Base-by-base conservation (phyloP, 2,888 invertebrate species). In the Clostera curtula region DNA sequence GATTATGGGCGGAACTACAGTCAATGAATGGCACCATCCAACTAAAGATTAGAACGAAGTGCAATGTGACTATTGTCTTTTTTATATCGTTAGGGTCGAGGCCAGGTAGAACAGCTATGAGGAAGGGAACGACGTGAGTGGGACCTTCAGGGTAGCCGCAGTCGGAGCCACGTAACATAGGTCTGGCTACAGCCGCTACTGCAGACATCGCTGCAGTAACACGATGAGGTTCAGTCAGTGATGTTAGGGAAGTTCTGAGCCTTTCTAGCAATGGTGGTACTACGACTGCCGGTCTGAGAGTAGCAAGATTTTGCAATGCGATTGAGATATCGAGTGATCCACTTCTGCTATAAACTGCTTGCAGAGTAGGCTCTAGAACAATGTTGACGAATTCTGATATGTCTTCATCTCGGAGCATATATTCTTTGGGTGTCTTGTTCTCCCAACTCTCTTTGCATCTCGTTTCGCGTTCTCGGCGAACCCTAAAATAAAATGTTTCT, bases 21-120 rank as follows among this genome's bases (percentile, higher is more conserved):
- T 97, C 95, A 4, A 94, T 89, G 12, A 95, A 73, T 0, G 96
- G 94, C 12, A 96, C 88, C 80, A 95, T 86, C 41, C 90, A 90
- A 7, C 89, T 87, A 56, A 93, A 89, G 22, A 90, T 88, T 3
- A 91, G 86, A 28, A 96, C 89, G 53, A 95, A 90, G 51, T 93
- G 92, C 34, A 95, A 87, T 0, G 94, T 91, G 12, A 91, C 86
- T 26, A 90, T 76, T 12, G 90, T 90, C 66, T 93, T 93, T 40
- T 88, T 87, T 19, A 91, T 86, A 66, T 97, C 96, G 57, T 97
- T 97, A 0, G 94, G 90, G 66, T 97, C 97, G 20, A 97, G 90
- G 7, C 95, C 96, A 0, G 97, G 96, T 9, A 97, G 73, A 0
- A 93, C 86, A 0, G 91, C 89, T 60, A 92, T 87, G 7, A 97